Conservation (phyloP, 2,797 vertebrate species). For the Hybognathus amarus region DNA sequence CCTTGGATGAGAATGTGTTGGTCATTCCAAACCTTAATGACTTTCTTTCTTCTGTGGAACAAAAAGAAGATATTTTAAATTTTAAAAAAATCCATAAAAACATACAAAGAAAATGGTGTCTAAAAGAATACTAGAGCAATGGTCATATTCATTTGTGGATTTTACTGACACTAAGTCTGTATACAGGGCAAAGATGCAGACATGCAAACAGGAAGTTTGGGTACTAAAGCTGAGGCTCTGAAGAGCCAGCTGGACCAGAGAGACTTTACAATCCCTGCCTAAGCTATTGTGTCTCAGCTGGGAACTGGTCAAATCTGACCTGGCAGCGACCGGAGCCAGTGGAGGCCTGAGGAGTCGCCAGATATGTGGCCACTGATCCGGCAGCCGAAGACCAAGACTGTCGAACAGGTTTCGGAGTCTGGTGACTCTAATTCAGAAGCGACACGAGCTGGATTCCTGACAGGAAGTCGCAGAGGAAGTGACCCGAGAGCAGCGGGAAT, state of each 20-base stretch:
- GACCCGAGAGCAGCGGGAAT: conserved; percentile 20
- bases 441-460: conserved; percentile 44
- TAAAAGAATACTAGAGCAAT: not conserved
- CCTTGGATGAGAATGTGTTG: no score
- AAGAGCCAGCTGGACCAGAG: conserved; percentile 35
- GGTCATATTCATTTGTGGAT: not conserved
- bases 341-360: conserved; percentile 70
- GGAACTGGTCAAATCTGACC: conserved; percentile 57
- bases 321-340: conserved; percentile 75
- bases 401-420: conserved; percentile 66
- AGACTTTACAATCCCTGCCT: not conserved
- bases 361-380: conserved; percentile 64
- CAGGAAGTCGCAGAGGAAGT: conserved; percentile 20
- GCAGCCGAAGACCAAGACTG: conserved; percentile 40
- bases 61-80: not conserved
- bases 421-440: conserved; percentile 67
- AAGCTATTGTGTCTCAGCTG: conserved; percentile 19
- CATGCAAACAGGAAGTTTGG: conserved; percentile 27
- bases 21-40: no score
- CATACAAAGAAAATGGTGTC: not conserved
- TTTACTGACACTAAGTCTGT: conserved; percentile 11
- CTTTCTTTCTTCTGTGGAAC: not conserved
- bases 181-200: conserved; percentile 4
- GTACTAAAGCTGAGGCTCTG: conserved; percentile 18
- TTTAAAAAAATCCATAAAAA: not conserved